These are phyloP conservation scores for Heterohyrax brucei DNA, from an alignment of 2,797 vertebrate species.

Conservation along the genomic window DNA sequence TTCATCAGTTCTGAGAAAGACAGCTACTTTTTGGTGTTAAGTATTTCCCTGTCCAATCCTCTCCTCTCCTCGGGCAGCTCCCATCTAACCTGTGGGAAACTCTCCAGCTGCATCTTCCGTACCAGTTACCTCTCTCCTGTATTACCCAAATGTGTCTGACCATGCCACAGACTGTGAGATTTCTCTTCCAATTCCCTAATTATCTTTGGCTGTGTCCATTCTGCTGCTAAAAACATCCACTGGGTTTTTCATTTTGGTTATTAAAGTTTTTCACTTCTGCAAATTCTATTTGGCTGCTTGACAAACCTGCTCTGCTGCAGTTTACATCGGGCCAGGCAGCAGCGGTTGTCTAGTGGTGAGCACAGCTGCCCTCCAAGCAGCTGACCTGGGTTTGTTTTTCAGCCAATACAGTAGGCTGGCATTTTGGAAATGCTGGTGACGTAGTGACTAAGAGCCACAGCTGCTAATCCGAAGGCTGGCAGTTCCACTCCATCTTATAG, in stretches of 20 bases:
- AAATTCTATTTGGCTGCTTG: neutral
- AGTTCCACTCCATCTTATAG: no score
- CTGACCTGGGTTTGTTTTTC: no score
- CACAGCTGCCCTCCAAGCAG: no score
- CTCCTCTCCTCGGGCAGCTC: neutral
- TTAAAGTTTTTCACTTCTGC: neutral
- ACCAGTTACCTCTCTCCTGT: fast-evolving
- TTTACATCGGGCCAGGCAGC: no score
- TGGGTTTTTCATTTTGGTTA: fast-evolving
- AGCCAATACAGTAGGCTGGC: no score
- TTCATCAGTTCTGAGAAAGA: neutral
- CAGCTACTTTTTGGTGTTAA: neutral
- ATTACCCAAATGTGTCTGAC: neutral
- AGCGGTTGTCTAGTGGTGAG: no score
- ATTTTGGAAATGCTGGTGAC: no score
- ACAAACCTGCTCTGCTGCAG: neutral
- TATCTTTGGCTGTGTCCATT: fast-evolving
- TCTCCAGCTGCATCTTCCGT: fast-evolving
- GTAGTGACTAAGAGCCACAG: no score
- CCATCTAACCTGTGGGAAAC: fast-evolving
- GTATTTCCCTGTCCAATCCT: neutral
- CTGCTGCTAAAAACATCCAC: neutral
- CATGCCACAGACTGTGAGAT: fast-evolving
- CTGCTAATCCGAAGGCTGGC: no score
- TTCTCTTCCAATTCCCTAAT: neutral